These are phyloP conservation scores for Tinamus major DNA, from an alignment of 2,797 vertebrate species.

Conservation along the genomic window DNA sequence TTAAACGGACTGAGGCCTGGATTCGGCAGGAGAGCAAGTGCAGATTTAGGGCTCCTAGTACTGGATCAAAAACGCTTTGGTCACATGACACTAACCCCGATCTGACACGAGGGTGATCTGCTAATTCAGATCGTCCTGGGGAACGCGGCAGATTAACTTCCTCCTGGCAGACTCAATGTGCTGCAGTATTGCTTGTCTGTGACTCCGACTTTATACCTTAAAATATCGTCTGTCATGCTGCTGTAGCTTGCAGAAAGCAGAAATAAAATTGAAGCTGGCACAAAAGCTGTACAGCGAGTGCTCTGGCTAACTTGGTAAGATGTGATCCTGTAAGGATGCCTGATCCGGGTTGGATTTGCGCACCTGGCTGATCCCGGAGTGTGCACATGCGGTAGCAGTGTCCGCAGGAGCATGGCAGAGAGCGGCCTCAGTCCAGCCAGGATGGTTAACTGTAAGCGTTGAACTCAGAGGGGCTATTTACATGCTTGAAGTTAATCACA, in stretches of 20 bases:
- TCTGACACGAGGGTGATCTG: conserved; percentile 32
- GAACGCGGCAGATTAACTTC: conserved; percentile 51
- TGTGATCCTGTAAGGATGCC: not conserved
- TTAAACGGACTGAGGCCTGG: conserved; percentile 26
- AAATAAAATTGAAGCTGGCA: conserved; percentile 52
- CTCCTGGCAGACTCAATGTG: conserved; percentile 45
- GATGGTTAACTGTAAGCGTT: not conserved
- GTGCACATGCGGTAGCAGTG: not conserved
- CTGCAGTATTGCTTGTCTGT: conserved; percentile 28
- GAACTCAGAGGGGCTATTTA: conserved; percentile 17
- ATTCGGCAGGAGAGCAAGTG: not conserved
- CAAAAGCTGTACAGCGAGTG: not conserved
- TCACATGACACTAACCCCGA: conserved; percentile 27
- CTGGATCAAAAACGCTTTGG: conserved; percentile 24
- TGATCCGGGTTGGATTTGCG: not conserved
- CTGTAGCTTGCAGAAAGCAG: not conserved
- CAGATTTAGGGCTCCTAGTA: not conserved
- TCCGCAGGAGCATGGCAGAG: not conserved
- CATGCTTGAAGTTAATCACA: conserved; percentile 30
- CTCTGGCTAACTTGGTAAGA: not conserved
- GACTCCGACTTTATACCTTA: conserved; percentile 59
- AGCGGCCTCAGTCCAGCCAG: not conserved
- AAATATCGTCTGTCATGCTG: conserved; percentile 52
- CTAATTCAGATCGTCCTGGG: conserved; percentile 54
- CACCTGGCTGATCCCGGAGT: not conserved